Percentiles rank a stretch among this genome's conserved stretches.
Evolutionary conservation across 2,797 vertebrate genomes (phyloP).

Genomic region (Carcharodon carcharias): DNA sequence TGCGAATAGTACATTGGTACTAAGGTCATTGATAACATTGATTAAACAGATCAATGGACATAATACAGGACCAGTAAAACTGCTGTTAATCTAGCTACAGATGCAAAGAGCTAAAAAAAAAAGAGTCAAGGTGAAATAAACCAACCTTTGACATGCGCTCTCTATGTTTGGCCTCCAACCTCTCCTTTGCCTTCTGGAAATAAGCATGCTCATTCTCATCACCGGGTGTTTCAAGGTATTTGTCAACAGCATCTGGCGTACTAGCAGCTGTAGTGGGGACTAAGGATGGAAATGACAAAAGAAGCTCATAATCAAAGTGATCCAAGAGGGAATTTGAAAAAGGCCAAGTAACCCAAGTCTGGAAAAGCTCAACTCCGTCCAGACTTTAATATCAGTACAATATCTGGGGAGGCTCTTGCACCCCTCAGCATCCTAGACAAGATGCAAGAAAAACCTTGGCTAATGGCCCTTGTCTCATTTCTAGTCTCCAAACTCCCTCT

Average conservation of each 20-base stretch:
- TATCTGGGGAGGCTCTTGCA: not conserved
- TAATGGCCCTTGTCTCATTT: not conserved
- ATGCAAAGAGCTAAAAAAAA: not conserved
- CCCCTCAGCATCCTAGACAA: not conserved
- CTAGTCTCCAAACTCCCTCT: not conserved
- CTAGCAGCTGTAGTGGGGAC: conserved; percentile 87
- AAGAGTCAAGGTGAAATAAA: conserved; percentile 36
- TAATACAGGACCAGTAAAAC: not conserved
- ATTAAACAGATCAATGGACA: not conserved
- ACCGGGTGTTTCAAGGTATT: conserved; percentile 86
- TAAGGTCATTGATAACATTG: not conserved
- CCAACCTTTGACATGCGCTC: conserved; percentile 92
- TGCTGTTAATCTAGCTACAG: not conserved
- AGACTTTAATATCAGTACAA: not conserved
- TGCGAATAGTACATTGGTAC: not conserved
- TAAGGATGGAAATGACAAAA: conserved; percentile 46
- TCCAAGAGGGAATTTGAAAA: not conserved
- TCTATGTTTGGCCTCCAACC: conserved; percentile 88
- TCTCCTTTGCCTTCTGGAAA: conserved; percentile 95
- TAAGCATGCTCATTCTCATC: conserved; percentile 92
- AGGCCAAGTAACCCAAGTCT: not conserved
- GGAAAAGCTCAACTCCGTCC: not conserved
- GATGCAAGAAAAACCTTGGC: not conserved
- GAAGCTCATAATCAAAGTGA: not conserved
- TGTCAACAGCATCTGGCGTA: conserved; percentile 85